Conservation (phyloP, 2,888 invertebrate species). For the Elgonia sp. region DNA sequence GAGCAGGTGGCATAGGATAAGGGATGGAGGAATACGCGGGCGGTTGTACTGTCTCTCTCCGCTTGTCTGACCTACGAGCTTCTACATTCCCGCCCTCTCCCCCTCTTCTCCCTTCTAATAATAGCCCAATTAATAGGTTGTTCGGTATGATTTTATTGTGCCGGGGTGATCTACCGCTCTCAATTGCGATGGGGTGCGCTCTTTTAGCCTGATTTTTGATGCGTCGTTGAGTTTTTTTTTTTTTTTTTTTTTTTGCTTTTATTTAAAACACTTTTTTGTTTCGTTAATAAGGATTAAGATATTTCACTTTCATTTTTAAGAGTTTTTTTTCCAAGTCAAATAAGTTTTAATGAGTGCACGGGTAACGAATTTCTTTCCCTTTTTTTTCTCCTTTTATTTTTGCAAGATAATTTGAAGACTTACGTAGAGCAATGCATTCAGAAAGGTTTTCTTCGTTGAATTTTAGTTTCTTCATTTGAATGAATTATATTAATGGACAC, state of each 20-base stretch:
- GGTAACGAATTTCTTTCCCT: constrained; percentile 53
- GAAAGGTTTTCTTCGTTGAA: constrained; percentile 41
- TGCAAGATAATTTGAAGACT: constrained; percentile 52
- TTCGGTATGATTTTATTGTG: no score
- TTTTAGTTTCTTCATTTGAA: constrained; percentile 55
- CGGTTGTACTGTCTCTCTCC: no score
- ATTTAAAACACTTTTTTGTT: constrained; percentile 53
- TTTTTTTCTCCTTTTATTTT: constrained; percentile 50
- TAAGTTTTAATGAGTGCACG: constrained; percentile 61
- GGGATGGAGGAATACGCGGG: no score
- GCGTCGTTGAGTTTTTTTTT: constrained; percentile 37
- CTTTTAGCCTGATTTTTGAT: constrained; percentile 37
- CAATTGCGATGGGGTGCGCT: constrained; percentile 60
- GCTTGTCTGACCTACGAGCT: no score
- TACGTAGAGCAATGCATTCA: constrained; percentile 28
- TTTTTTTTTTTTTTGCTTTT: constrained; percentile 35
- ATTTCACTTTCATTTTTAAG: constrained; percentile 55
- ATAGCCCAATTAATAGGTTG: no score
- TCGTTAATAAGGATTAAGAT: constrained; percentile 52
- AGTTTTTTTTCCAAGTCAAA: constrained; percentile 45
- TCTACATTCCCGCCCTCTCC: no score
- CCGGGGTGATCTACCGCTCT: no score
- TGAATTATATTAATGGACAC: constrained; percentile 35
- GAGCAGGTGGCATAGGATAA: no score
- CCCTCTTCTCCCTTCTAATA: no score